Evolutionary conservation across 92 coral and sea anemone genomes (phyloP), one percentile per base, ranked within the genome.

Genomic region (Palythoa grandiflora): DNA sequence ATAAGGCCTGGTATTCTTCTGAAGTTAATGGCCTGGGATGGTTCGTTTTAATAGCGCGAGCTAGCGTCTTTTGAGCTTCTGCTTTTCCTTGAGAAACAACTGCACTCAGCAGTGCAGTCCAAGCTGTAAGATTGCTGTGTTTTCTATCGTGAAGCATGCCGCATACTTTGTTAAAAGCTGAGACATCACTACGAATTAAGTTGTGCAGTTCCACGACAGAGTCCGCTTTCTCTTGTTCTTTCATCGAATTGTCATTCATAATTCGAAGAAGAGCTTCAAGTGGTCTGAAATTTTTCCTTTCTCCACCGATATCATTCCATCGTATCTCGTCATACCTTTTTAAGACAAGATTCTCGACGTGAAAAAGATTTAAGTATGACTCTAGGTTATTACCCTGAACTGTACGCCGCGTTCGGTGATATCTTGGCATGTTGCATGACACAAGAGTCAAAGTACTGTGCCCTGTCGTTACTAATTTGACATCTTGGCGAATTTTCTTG

Each of bases 241-340:
- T 92, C 17, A 87, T 87, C 36, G 89, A 63, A 2, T 83, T 79
- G 57, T 95, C 96, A 10, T 88, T 88, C 65, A 93, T 86, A 71
- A 96, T 93, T 54, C 94, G 93, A 77, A 95, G 83, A 7, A 95
- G 86, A 20, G 90, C 94, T 36, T 88, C 84, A n/a, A 95, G 86
- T 14, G 95, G 93, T 74, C 98, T 89, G 10, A 86, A 53, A 70
- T 89, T 92, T 37, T 19, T 39, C 79, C 61, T 93, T 65, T 88
- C 90, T 0, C 93, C 92, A 17, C 96, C 98, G 37, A 95, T 83
- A 53, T 89, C 54, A 9, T 88, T 59, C 96, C 95, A 95, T 21
- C 83, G 73, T 21, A 95, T 89, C 57, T 91, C 88, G 11, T 92
- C 87, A 53, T 81, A 53, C 51, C 89, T 94, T 21, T 57, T 81